These are phyloP conservation scores for Drosophila trichaetosa DNA, from an alignment of 2,888 invertebrate species.

Conservation along the genomic window DNA sequence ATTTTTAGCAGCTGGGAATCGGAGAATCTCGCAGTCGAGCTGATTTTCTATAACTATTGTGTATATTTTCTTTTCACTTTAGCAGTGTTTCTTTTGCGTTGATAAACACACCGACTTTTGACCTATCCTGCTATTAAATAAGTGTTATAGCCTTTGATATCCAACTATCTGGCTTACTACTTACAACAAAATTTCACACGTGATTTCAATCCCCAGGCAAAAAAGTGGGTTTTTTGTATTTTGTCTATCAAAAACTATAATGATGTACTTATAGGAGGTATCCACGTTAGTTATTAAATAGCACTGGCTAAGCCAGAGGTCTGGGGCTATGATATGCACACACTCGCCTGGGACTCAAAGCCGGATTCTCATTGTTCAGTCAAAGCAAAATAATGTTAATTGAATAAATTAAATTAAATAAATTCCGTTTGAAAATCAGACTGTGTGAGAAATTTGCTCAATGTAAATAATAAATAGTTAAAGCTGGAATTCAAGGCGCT, in stretches of 20 bases:
- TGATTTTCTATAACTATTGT: not conserved
- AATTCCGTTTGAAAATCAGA: not conserved
- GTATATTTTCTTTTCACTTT: too few species aligned
- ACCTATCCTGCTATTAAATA: not conserved
- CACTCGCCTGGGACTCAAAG: not conserved
- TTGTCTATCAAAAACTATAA: not conserved
- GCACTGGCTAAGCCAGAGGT: not conserved
- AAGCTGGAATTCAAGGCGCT: not conserved
- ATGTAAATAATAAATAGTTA: not conserved
- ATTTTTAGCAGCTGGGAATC: too few species aligned
- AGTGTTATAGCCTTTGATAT: too few species aligned
- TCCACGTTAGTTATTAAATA: not conserved
- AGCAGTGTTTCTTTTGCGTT: not conserved
- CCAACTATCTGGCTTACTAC: not conserved
- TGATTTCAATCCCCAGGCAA: not conserved
- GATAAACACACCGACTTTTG: not conserved
- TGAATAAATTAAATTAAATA: not conserved
- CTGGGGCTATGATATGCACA: not conserved
- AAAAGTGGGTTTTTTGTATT: not conserved
- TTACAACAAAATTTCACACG: not conserved
- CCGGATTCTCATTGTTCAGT: conserved; percentile 2
- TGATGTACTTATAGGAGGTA: not conserved
- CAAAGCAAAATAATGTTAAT: not conserved
- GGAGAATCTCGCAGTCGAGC: too few species aligned
- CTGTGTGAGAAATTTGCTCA: not conserved